Conservation (phyloP, 1,140 invertebrate species). For the Hycleus phaleratus region DNA sequence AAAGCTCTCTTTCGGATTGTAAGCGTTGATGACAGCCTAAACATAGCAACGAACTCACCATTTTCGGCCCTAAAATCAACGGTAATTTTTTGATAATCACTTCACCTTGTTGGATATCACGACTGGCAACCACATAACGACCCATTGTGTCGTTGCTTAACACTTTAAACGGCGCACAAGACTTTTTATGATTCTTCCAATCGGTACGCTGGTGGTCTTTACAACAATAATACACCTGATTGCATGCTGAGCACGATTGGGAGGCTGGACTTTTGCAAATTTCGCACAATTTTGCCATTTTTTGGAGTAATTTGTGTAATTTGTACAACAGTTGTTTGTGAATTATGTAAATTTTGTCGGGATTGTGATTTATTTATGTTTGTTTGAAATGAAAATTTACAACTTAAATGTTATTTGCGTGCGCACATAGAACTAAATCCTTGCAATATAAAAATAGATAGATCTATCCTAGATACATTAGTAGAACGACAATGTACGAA, state of each 20-base stretch:
- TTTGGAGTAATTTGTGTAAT: background rate
- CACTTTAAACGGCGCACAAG: constrained; percentile 47
- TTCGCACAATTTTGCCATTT: constrained; percentile 38
- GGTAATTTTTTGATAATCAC: constrained; percentile 64
- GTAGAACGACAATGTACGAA: too few species aligned
- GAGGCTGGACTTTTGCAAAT: constrained; percentile 48
- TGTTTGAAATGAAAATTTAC: too few species aligned
- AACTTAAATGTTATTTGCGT: too few species aligned
- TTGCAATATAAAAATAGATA: too few species aligned
- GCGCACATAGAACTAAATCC: too few species aligned
- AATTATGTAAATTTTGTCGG: too few species aligned
- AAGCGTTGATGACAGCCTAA: constrained; percentile 52
- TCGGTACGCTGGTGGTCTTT: constrained; percentile 61
- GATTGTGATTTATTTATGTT: too few species aligned
- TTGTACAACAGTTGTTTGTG: background rate
- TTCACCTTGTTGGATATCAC: constrained; percentile 63
- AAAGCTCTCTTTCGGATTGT: constrained; percentile 22
- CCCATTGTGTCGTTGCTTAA: constrained; percentile 46
- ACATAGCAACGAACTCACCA: constrained; percentile 46
- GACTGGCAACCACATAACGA: constrained; percentile 56
- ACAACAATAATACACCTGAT: constrained; percentile 58
- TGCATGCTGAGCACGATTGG: constrained; percentile 57
- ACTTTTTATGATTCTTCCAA: constrained; percentile 59
- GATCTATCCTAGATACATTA: too few species aligned
- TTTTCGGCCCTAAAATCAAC: constrained; percentile 57